Base-by-base conservation (phyloP, 2,888 invertebrate species). In the Craniophora ligustri region DNA sequence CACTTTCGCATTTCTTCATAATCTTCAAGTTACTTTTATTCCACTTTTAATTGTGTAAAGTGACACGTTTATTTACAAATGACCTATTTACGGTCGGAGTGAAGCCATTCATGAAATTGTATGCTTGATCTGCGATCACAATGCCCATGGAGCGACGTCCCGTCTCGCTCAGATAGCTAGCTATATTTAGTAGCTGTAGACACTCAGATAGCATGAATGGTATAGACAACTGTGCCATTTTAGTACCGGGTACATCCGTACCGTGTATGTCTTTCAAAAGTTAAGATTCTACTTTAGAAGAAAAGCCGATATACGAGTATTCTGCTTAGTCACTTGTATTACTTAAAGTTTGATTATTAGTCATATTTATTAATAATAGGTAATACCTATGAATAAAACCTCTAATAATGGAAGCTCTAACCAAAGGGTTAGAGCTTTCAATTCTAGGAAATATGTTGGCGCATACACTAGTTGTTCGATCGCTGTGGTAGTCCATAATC, bases 401-500 rank as follows among this genome's bases (percentile, higher is more conserved):
- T n/a, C n/a, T n/a, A n/a, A n/a, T n/a, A n/a, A n/a, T n/a, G n/a
- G n/a, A n/a, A n/a, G n/a, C n/a, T n/a, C n/a, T n/a, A n/a, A n/a
- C n/a, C n/a, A n/a, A n/a, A n/a, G n/a, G n/a, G 78, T 73, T 67
- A 23, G 63, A 64, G 62, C 56, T 66, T 72, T 62, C 39, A 69
- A 68, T 76, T 74, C 67, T 75, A 77, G 74, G 72, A 75, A 72
- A 67, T 64, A 69, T 30, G 51, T 60, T 69, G 64, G 64, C 67
- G 67, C 62, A 65, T 58, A 60, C 57, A 67, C 56, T 47, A 61
- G 46, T 74, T 67, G 71, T 72, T 79, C 73, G 76, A 78, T 78
- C 73, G 73, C 74, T 76, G 79, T 79, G 67, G 76, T 76, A 71
- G 70, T 67, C 75, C 72, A 78, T 77, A 84, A 81, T 75, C 73